Base-by-base conservation (phyloP, 2,797 vertebrate species). In the Euphonia xanthogaster region DNA sequence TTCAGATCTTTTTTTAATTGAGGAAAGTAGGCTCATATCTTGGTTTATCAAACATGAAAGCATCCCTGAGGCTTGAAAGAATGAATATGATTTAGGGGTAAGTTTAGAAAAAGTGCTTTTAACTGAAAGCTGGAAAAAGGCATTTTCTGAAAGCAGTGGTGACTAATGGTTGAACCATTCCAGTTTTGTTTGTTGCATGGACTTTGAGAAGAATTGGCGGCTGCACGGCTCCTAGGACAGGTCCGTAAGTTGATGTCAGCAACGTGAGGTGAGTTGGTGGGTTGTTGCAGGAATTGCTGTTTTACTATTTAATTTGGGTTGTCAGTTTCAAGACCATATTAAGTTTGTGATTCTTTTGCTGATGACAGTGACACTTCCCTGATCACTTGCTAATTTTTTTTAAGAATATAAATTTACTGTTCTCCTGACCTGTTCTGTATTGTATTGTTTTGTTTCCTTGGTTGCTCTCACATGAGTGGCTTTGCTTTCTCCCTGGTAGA, bases 241-340 rank as follows among this genome's bases (percentile, higher is more conserved):
- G 77, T 81, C 77, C 17, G 0, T 88, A 50, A 93, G 22, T 63
- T 80, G 74, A 2, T 85, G 33, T 31, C 74, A 27, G 68, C 95
- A 77, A 72, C 53, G 28, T 39, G 86, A 96, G 96, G 96, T 96
- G 96, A 96, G 96, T 96, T 89, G 25, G 28, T 44, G 67, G 42
- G 44, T 63, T 83, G 42, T 42, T 79, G 39, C 62, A 80, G 90
- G 61, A 90, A 30, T 61, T 82, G 45, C 30, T 80, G 14, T 42
- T 91, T 65, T 89, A 31, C 58, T 74, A 0, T 17, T 40, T 18
- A 10, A 68, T 13, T 37, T 70, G 67, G 4, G 14, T 70, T 81
- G 31, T 75, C 22, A 28, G 9, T 33, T 88, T 31, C 61, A 93
- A 86, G 45, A 35, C 22, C 11, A 0, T 51, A 15, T 44, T 21